Evolutionary conservation across 2,888 invertebrate species (phyloP).

Genomic region (Heliconius hortense): DNA sequence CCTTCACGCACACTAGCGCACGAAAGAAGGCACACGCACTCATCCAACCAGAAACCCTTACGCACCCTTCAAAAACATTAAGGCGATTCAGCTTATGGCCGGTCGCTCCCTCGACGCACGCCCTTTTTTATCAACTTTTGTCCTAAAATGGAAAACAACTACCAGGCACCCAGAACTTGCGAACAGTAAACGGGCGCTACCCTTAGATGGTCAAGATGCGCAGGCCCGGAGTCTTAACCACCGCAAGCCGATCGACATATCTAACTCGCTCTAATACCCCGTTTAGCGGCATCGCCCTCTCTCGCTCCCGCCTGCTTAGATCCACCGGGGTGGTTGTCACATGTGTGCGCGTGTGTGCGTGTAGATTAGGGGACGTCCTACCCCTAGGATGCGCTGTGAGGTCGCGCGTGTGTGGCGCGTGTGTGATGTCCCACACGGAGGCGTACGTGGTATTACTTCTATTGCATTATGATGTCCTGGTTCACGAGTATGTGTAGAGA

Average conservation of each 20-base stretch:
- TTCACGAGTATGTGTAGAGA: conserved; percentile 80
- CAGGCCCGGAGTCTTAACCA: conserved; percentile 63
- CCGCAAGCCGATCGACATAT: conserved; percentile 56
- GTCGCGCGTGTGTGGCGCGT: conserved; percentile 72
- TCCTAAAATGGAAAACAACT: conserved; percentile 82
- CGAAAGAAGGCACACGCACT: conserved; percentile 25
- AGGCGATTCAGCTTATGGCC: conserved; percentile 21
- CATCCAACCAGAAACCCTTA: conserved; percentile 24
- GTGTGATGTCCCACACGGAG: conserved; percentile 65
- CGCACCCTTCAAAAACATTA: conserved; percentile 37
- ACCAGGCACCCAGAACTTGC: conserved; percentile 67
- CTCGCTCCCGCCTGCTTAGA: conserved; percentile 64
- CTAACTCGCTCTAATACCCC: conserved; percentile 71
- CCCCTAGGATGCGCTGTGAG: conserved; percentile 71
- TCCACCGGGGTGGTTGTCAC: conserved; percentile 56
- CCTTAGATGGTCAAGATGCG: conserved; percentile 74
- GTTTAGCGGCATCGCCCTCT: conserved; percentile 45
- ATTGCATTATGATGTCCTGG: conserved; percentile 65
- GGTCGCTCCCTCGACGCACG: conserved; percentile 45
- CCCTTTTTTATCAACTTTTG: conserved; percentile 82
- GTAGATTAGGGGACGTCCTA: conserved; percentile 64
- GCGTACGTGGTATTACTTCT: conserved; percentile 69
- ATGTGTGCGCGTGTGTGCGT: conserved; percentile 59
- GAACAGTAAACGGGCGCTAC: conserved; percentile 65
- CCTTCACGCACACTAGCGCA: conserved; percentile 8